A percentile compares a stretch with the other conserved stretches of the same genome.
phyloP scores from a whole-genome alignment of 92 coral and sea anemone genomes.

The Ricordea florida region DNA sequence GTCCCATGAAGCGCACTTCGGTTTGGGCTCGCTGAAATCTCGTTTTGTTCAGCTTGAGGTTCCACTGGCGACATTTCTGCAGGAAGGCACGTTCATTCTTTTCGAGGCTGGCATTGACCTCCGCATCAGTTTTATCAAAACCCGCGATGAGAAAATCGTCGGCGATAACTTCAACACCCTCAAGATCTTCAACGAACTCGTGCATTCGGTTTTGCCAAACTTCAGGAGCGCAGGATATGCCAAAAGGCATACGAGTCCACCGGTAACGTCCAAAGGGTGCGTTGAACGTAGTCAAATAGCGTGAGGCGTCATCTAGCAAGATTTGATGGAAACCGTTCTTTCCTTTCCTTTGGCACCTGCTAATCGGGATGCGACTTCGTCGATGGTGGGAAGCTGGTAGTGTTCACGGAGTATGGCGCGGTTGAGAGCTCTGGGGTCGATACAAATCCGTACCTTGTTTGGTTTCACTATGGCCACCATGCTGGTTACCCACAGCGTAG shows the following conservation, averaged over 20 bases:
- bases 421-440: neutral
- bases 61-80: constrained; percentile 34
- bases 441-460: neutral
- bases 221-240: constrained; percentile 7
- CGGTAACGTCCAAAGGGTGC: constrained; percentile 41
- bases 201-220: constrained; percentile 30
- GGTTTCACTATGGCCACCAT: neutral
- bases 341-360: neutral
- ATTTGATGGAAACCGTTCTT: neutral
- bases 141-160: constrained; percentile 48
- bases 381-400: neutral
- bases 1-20: constrained; percentile 36
- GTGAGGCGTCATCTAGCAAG: constrained; percentile 22
- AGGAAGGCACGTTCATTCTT: constrained; percentile 38
- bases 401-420: neutral
- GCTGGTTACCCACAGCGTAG: constrained; percentile 30
- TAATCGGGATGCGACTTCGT: neutral
- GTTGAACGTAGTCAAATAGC: constrained; percentile 26
- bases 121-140: constrained; percentile 30
- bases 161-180: constrained; percentile 39
- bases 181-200: constrained; percentile 11
- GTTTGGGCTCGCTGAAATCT: constrained; percentile 25
- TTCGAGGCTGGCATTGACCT: constrained; percentile 2
- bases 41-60: constrained; percentile 37
- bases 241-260: constrained; percentile 24